Percentiles rank a stretch among this genome's conserved stretches.
These are phyloP conservation scores for Heliothis peltigera DNA, from an alignment of 2,888 invertebrate genomes.

Conservation along the genomic window DNA sequence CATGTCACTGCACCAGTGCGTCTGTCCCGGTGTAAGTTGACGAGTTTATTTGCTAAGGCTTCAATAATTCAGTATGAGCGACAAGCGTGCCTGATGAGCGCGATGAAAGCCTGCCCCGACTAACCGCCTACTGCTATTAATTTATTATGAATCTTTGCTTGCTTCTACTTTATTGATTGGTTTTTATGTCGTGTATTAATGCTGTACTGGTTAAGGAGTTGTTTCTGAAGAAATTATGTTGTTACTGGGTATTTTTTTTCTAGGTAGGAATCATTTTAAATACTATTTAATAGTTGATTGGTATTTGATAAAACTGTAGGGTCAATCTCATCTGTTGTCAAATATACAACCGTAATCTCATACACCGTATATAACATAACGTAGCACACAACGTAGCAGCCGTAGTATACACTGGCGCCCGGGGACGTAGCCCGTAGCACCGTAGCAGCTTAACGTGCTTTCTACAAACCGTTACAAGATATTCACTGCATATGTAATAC, in stretches of 20 bases:
- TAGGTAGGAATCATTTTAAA: too few relatives aligned
- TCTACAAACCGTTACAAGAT: constrained; percentile 9
- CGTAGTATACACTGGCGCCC: not conserved
- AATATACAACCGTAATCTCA: not conserved
- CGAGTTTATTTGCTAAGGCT: constrained; percentile 42
- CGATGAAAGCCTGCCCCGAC: constrained; percentile 26
- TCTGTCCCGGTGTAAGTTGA: constrained; percentile 18
- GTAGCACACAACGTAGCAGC: not conserved
- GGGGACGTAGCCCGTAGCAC: constrained; percentile 5
- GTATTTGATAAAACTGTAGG: too few relatives aligned
- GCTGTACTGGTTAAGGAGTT: not conserved
- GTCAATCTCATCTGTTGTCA: not conserved
- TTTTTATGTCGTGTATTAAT: not conserved
- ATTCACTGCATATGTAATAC: constrained; percentile 14
- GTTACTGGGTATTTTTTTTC: too few relatives aligned
- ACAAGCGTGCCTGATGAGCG: constrained; percentile 12
- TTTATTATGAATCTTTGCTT: constrained; percentile 15
- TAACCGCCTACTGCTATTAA: constrained; percentile 9
- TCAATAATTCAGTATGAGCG: constrained; percentile 43
- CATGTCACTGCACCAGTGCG: not conserved
- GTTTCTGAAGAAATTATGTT: too few relatives aligned
- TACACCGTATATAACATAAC: not conserved
- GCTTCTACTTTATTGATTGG: not conserved
- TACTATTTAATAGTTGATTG: too few relatives aligned
- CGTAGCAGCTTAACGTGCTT: not conserved